phyloP scores from a whole-genome alignment of 2,797 vertebrate genomes.

The Benthosema pterotum region DNA sequence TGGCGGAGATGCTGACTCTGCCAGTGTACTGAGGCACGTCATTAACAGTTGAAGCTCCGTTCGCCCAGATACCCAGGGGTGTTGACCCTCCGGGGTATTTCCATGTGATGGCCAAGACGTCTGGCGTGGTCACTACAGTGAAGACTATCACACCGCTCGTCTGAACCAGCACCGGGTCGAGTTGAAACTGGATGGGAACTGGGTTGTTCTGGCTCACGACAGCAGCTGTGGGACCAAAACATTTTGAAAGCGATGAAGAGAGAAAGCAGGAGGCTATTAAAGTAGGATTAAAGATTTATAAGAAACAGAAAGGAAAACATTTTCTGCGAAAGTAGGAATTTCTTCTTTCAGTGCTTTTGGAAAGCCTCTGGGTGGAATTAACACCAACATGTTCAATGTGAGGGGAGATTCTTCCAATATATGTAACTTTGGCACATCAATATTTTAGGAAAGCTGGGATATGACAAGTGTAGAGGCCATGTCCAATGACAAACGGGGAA shows the following conservation, averaged over 20 bases:
- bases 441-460: no score
- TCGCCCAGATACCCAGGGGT: constrained; percentile 65
- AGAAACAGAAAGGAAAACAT: background rate
- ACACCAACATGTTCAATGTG: no score
- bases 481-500: no score
- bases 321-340: background rate
- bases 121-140: constrained; percentile 56
- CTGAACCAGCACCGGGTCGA: constrained; percentile 63
- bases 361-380: no score
- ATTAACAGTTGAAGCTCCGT: fast-evolving
- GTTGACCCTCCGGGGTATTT: constrained; percentile 20
- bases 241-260: constrained; percentile 4
- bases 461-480: no score
- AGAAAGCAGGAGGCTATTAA: constrained; percentile 29
- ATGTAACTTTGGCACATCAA: no score
- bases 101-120: constrained; percentile 69
- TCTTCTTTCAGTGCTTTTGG: no score
- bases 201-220: constrained; percentile 59
- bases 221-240: constrained; percentile 34
- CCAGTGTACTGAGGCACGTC: constrained; percentile 65
- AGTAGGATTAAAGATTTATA: background rate
- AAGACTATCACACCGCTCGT: constrained; percentile 60
- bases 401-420: no score
- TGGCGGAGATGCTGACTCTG: constrained; percentile 68
- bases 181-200: constrained; percentile 69